Base-by-base conservation (phyloP, 2,113 vertebrate species). In the Misgurnus mizolepis region DNA sequence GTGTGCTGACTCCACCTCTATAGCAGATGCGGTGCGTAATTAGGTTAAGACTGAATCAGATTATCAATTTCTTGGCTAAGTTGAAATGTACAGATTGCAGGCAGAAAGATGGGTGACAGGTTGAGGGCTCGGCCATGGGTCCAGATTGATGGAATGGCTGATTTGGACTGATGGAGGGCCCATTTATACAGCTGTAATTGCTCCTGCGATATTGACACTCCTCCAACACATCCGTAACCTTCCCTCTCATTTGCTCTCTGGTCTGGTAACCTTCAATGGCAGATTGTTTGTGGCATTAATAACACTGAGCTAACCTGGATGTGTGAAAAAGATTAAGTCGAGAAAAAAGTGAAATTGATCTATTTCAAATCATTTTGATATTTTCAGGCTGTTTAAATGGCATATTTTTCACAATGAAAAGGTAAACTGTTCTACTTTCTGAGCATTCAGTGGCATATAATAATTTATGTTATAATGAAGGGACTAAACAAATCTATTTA, bases 181-280 rank as follows among this genome's bases (percentile, higher is more conserved):
- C 94, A 94, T 95, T 95, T 94, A 94, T 95, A 94, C 94, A 88
- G 92, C 92, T 90, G 93, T 95, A 95, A 94, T 92, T 94, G 93
- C 88, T 92, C 93, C 89, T 87, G 90, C 88, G 92, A 94, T 94
- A 94, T 95, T 90, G 92, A 92, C 92, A 93, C 92, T 87, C 92
- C 91, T 86, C 91, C 93, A 88, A 92, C 90, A 92, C 88, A 87
- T 91, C 90, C 91, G 93, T 93, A 92, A 94, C 93, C 92, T 90
- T 86, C 87, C 88, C 88, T 86, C 55, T 39, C 8, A 53, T 40
- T 47, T 49, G 74, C 60, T 80, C 11, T 53, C 40, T 75, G 73
- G 18, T 50, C 74, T 76, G 49, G 60, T 77, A 66, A 66, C 75
- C 47, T 66, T 77, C 75, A 53, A 15, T 55, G 27, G 75, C 3